A percentile compares a stretch with the other conserved stretches of the same genome.
Conservation (phyloP, 2,113 vertebrate species). For the Salvelinus alpinus region DNA sequence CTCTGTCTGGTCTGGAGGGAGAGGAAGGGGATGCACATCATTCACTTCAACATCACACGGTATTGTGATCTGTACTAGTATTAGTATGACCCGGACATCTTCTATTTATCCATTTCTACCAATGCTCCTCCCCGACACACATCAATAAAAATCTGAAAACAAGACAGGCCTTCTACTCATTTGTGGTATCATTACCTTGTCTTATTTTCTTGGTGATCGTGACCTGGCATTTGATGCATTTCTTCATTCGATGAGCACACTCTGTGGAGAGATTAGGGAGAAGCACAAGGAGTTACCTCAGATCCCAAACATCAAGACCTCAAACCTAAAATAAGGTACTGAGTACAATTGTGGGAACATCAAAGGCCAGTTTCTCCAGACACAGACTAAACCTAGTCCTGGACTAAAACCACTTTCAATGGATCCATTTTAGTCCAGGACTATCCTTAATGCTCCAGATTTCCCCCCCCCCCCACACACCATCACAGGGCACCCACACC, state of each 20-base stretch:
- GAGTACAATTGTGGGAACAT: too few relatives aligned
- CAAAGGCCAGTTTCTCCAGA: too few relatives aligned
- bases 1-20: conserved; percentile 87
- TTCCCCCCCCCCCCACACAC: neutral
- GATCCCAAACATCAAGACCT: neutral
- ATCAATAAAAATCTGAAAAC: too few relatives aligned
- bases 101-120: too few relatives aligned
- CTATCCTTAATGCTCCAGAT: too few relatives aligned
- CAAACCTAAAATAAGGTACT: too few relatives aligned
- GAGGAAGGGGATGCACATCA: neutral
- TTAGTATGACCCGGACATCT: too few relatives aligned
- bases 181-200: conserved; percentile 77
- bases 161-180: neutral
- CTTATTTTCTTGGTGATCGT: conserved; percentile 93
- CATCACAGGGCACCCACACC: neutral
- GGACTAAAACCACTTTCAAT: neutral
- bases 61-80: too few relatives aligned
- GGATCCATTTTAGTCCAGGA: too few relatives aligned
- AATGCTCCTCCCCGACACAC: too few relatives aligned
- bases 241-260: conserved; percentile 97
- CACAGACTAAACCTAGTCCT: too few relatives aligned
- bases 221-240: conserved; percentile 97
- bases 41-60: too few relatives aligned
- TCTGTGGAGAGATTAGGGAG: conserved; percentile 66
- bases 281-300: neutral